phyloP scores from a whole-genome alignment of 2,888 invertebrate species.

The Neoaliturus tenellus region DNA sequence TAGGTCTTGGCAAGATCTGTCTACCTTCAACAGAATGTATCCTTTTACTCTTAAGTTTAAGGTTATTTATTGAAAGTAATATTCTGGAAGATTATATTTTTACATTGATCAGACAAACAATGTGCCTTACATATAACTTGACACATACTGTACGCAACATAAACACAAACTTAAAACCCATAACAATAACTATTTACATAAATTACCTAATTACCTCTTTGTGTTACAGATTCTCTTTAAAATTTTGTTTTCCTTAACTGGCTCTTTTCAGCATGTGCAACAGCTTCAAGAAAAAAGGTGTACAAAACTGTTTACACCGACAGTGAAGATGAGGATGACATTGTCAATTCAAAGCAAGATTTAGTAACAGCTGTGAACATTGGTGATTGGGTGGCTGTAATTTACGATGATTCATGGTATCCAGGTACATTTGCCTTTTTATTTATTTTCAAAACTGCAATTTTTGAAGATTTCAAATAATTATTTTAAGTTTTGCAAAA shows the following conservation, averaged over 20 bases:
- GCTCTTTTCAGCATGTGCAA: slow-evolving; percentile 32
- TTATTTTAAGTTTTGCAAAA: no score
- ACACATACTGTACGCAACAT: slow-evolving; percentile 20
- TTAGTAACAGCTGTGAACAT: slow-evolving; percentile 15
- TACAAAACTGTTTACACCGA: slow-evolving; percentile 28
- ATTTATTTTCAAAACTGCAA: no score
- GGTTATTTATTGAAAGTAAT: slow-evolving; percentile 35
- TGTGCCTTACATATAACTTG: slow-evolving; percentile 20
- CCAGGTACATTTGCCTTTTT: no score
- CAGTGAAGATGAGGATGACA: slow-evolving; percentile 26
- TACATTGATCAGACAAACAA: slow-evolving; percentile 22
- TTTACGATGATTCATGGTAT: no score
- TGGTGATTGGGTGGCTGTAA: no score
- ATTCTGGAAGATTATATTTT: slow-evolving; percentile 24
- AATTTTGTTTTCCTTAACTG: slow-evolving; percentile 4
- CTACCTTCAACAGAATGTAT: slow-evolving; percentile 45
- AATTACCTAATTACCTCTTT: slow-evolving; percentile 7
- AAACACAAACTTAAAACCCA: slow-evolving; percentile 19
- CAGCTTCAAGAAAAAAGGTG: slow-evolving; percentile 29
- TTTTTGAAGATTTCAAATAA: no score
- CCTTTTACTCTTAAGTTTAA: slow-evolving; percentile 39
- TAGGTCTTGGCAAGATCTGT: slow-evolving; percentile 43
- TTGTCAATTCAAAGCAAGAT: slow-evolving; percentile 11
- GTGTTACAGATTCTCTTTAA: slow-evolving; percentile 25
- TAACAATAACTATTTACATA: slow-evolving; percentile 19